Base-by-base conservation (phyloP, 2,113 vertebrate species). In the Donacobius atricapilla region DNA sequence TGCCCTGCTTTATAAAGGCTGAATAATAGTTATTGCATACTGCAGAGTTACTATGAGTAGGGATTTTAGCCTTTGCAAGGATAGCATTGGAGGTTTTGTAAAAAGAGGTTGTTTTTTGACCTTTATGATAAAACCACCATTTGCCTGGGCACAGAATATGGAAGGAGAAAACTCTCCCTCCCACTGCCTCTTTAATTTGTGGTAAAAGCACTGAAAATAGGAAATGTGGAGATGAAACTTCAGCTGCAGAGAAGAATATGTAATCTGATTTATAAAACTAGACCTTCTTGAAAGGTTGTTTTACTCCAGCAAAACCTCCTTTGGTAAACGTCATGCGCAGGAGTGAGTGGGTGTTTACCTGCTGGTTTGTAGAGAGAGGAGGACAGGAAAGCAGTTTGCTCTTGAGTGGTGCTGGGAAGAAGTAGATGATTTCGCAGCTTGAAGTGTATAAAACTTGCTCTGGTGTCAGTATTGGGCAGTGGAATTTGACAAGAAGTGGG, bases 401-500 rank as follows among this genome's bases (percentile, higher is more conserved):
- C 25, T 65, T 79, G 27, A 70, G 63, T 22, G 27, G 5, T 81
- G 17, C 79, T 66, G 47, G 68, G 69, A 61, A 81, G 30, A 78
- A 92, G 60, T 60, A n/a, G 47, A 44, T 89, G 18, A 44, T 80
- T 83, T 93, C 23, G 45, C 47, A 30, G 54, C 47, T 75, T 83
- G 35, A 68, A 15, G 42, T 16, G 68, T 58, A 37, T 88, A 42
- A 81, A 66, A 60, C 30, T 81, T 70, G 39, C 33, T 70, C 27
- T 64, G 47, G 44, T 92, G 37, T 61, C 17, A 24, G 51, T 45
- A 87, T 11, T 11, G 37, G 76, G 57, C 90, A 90, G 79, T 83
- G 58, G 64, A 73, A 82, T 92, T 88, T 90, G 94, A 68, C 31
- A 50, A 79, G 84, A 94, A 90, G 79, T 77, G 56, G 60, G 68